These are phyloP conservation scores for Himantopus leucocephalus DNA, from an alignment of 2,113 vertebrate species.

Conservation along the genomic window DNA sequence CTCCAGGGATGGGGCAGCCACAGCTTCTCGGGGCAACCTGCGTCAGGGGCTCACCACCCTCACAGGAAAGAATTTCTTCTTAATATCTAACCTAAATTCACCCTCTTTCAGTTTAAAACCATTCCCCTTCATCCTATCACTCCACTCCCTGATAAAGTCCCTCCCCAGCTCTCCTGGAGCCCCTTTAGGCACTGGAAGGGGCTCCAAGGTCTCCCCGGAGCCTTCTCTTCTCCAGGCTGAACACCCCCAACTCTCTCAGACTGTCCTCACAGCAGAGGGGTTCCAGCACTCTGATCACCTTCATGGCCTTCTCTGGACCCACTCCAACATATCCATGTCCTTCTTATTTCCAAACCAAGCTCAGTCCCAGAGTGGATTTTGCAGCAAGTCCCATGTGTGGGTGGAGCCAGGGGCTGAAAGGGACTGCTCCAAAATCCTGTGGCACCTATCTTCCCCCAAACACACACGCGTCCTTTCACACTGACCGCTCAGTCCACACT, in stretches of 20 bases:
- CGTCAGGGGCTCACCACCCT: not conserved
- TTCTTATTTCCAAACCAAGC: not conserved
- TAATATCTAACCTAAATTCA: not conserved
- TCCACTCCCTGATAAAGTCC: not conserved
- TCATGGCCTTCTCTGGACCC: not conserved
- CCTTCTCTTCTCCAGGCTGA: not conserved
- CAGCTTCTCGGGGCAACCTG: not conserved
- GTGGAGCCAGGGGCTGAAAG: accelerated
- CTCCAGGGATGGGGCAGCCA: not conserved
- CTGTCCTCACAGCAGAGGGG: not conserved
- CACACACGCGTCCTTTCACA: not conserved
- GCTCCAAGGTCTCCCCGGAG: not conserved
- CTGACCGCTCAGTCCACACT: accelerated
- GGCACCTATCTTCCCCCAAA: too few species aligned
- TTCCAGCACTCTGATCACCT: not conserved
- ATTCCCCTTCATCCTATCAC: not conserved
- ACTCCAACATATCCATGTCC: not conserved
- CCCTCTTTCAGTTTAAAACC: not conserved
- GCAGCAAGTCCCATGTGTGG: not conserved
- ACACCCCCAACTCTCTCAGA: not conserved
- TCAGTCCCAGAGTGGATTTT: not conserved
- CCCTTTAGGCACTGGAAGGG: not conserved
- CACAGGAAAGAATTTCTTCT: not conserved
- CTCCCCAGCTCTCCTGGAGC: not conserved
- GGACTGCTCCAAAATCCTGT: not conserved